Conservation (phyloP, 2,113 vertebrate species). For the Lepus americanus region DNA sequence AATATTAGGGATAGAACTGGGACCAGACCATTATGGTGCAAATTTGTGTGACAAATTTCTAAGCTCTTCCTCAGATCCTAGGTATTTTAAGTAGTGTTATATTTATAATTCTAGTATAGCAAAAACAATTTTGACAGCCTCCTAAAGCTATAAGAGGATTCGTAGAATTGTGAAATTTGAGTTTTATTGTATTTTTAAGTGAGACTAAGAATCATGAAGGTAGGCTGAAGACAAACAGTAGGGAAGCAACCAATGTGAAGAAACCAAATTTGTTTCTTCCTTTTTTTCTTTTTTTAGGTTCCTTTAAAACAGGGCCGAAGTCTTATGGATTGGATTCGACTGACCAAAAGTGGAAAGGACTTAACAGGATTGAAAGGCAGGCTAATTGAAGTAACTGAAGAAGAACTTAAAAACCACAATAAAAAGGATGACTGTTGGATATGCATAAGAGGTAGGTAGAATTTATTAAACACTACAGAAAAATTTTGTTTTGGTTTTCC, state of each 20-base stretch:
- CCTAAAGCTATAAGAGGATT: not conserved
- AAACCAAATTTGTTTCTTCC: not conserved
- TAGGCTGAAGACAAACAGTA: not conserved
- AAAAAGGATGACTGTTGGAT: conserved; percentile 96
- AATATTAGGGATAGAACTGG: not conserved
- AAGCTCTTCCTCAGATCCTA: not conserved
- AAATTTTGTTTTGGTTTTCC: not conserved
- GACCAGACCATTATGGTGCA: not conserved
- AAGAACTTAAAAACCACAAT: conserved; percentile 95
- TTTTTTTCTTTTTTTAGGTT: conserved; percentile 88
- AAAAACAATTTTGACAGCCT: not conserved
- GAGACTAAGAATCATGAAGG: conserved; percentile 28
- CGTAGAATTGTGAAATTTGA: conserved; percentile 41
- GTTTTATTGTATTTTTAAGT: conserved; percentile 38
- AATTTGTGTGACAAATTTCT: conserved; percentile 42
- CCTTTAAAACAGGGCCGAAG: conserved; percentile 97
- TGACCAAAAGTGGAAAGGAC: conserved; percentile 96
- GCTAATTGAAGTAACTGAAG: conserved; percentile 94
- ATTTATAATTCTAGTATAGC: conserved; percentile 34
- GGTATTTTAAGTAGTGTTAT: not conserved
- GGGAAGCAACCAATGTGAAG: not conserved
- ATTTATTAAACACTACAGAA: not conserved
- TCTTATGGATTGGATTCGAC: conserved; percentile 98
- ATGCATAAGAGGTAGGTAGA: conserved; percentile 94
- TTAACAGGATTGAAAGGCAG: conserved; percentile 94